These are phyloP conservation scores for Melanaphis sacchari DNA, from an alignment of 1,140 invertebrate genomes.

Conservation along the genomic window DNA sequence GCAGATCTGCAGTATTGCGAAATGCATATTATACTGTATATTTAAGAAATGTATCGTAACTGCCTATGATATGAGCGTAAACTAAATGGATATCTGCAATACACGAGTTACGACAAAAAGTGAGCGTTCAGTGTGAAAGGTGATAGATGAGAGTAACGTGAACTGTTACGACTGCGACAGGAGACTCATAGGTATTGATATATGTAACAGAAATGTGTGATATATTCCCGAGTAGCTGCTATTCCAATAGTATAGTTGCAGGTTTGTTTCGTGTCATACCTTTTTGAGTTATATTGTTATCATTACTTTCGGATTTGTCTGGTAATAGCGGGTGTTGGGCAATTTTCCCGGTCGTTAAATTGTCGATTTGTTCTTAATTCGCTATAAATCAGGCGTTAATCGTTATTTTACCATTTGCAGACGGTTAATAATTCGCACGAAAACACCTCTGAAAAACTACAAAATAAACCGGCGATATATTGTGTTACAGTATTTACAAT, in stretches of 20 bases:
- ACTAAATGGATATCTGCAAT: background rate
- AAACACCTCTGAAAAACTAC: background rate
- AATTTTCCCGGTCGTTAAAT: background rate
- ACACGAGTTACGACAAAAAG: background rate
- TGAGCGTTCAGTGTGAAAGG: background rate
- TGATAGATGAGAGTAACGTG: background rate
- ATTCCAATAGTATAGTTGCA: slow-evolving; percentile 5
- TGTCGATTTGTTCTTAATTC: background rate
- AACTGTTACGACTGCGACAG: background rate
- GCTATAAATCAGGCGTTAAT: background rate
- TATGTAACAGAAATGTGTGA: background rate
- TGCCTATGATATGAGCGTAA: background rate
- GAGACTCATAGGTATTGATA: background rate
- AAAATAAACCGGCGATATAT: background rate
- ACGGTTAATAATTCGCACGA: too few species aligned
- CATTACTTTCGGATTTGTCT: background rate
- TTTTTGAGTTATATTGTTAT: background rate
- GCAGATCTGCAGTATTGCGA: background rate
- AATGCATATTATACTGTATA: background rate
- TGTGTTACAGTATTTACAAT: background rate
- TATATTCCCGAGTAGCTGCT: background rate
- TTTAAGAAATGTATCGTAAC: background rate
- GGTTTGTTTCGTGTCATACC: background rate
- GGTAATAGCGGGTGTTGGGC: background rate
- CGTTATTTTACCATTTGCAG: background rate